Conservation (phyloP, 92 coral and sea anemone species). For the Palythoa grandis region DNA sequence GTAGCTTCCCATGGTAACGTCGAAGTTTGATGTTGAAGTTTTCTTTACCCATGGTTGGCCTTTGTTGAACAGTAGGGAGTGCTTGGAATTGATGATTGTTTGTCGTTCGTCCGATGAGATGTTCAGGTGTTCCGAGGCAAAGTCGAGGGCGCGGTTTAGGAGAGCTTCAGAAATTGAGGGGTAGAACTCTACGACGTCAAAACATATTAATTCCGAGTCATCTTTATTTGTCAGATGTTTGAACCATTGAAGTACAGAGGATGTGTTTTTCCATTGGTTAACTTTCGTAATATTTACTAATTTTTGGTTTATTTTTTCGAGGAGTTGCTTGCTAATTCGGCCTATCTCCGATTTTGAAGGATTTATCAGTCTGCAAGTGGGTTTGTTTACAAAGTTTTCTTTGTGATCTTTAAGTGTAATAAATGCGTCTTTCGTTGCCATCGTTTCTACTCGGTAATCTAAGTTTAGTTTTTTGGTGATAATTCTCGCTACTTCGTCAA, state of each 20-base stretch:
- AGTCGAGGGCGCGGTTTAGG: not conserved
- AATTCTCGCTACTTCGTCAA: not conserved
- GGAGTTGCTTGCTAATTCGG: not conserved
- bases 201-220: not conserved
- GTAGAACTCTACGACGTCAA: not conserved
- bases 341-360: not conserved
- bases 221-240: not conserved
- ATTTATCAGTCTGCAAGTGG: not conserved
- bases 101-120: not conserved
- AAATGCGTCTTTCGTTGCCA: not conserved
- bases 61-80: not conserved
- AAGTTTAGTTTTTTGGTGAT: not conserved
- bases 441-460: slow-evolving; percentile 5
- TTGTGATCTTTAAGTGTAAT: slow-evolving; percentile 3
- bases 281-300: not conserved
- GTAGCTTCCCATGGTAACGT: not conserved
- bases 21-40: not conserved
- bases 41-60: not conserved
- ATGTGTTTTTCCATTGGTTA: not conserved
- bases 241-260: not conserved
- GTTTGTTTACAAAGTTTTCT: not conserved
- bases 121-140: not conserved
- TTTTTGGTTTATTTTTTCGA: not conserved
- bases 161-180: not conserved
- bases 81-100: not conserved